Percentiles rank a stretch among this genome's conserved stretches.
These are phyloP conservation scores for Dolichopus griseipennis DNA, from an alignment of 2,888 invertebrate genomes.

Conservation along the genomic window DNA sequence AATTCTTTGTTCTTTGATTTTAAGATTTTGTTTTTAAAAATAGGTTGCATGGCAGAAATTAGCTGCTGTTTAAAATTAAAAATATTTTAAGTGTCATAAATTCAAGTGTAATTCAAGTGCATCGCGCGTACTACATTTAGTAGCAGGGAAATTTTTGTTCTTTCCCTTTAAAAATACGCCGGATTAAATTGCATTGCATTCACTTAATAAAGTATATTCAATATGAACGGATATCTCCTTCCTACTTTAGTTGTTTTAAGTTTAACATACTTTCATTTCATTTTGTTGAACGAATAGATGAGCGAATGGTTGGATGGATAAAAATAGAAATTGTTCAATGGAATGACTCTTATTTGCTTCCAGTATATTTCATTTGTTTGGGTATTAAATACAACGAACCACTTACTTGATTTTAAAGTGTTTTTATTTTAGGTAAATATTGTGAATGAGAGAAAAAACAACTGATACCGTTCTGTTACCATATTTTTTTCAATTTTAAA, in stretches of 20 bases:
- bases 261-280: not conserved
- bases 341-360: not conserved
- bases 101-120: constrained; percentile 4
- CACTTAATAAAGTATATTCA: not conserved
- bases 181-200: too few relatives aligned
- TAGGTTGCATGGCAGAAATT: not conserved
- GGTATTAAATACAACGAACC: not conserved
- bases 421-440: not conserved
- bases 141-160: too few relatives aligned
- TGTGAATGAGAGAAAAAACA: not conserved
- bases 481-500: too few relatives aligned
- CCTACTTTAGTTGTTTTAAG: not conserved
- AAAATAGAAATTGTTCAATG: not conserved
- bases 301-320: not conserved
- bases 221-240: not conserved
- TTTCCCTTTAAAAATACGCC: too few relatives aligned
- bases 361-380: not conserved
- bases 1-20: too few relatives aligned
- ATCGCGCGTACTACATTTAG: not conserved
- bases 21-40: too few relatives aligned
- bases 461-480: too few relatives aligned
- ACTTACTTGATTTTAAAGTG: not conserved
- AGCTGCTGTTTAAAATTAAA: not conserved
- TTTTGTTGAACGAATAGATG: not conserved
- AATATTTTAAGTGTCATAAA: not conserved